These are phyloP conservation scores for Melitaea cinxia DNA, from an alignment of 1,140 invertebrate genomes.

Conservation along the genomic window DNA sequence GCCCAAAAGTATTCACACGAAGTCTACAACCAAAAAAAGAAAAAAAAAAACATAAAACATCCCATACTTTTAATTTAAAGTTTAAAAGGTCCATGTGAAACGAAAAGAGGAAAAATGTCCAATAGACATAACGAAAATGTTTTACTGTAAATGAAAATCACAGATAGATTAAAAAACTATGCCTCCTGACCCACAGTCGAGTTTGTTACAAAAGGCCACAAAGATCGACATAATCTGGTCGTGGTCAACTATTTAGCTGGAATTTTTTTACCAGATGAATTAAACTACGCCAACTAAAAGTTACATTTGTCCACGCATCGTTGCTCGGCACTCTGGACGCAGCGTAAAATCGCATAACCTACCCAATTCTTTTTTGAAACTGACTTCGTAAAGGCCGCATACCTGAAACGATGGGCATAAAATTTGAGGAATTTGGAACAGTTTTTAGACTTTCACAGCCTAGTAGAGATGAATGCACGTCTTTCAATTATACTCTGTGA, in stretches of 20 bases:
- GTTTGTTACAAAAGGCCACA: background rate
- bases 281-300: conserved; percentile 14
- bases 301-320: conserved; percentile 11
- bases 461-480: background rate
- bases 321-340: conserved; percentile 5
- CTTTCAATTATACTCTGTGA: background rate
- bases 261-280: conserved; percentile 13
- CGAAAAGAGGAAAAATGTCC: background rate
- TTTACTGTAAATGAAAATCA: conserved; percentile 12
- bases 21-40: background rate
- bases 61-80: conserved; percentile 7
- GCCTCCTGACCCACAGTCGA: background rate
- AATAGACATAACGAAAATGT: background rate
- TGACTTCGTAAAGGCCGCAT: conserved; percentile 7
- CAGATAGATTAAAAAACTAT: conserved; percentile 4
- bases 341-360: conserved; percentile 10
- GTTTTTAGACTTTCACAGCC: background rate
- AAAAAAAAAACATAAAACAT: background rate
- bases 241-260: background rate
- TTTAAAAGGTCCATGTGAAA: background rate
- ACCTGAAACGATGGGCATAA: conserved; percentile 10
- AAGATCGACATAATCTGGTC: background rate
- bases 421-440: background rate
- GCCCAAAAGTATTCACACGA: background rate
- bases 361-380: background rate